Evolutionary conservation across 2,113 vertebrate genomes (phyloP).

Genomic region (Ceratotherium simum): DNA sequence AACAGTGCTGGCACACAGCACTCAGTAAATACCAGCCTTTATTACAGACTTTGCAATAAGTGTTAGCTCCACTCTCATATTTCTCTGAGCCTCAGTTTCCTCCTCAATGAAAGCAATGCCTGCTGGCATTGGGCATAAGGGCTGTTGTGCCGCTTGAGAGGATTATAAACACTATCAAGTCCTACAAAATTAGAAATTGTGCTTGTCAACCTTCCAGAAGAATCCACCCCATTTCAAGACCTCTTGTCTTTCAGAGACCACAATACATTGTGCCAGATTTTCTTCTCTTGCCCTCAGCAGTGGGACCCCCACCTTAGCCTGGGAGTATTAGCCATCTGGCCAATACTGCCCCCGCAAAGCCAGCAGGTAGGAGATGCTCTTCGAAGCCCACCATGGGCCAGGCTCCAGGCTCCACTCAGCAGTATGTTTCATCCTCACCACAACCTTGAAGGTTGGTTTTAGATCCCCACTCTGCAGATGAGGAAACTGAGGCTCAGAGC

Average conservation of each 20-base stretch:
- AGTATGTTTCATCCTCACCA: not conserved
- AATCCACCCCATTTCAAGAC: not conserved
- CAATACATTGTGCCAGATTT: not conserved
- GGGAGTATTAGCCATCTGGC: not conserved
- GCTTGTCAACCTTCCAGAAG: slow-evolving; percentile 15
- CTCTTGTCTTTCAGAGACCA: slow-evolving; percentile 15
- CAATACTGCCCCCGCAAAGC: not conserved
- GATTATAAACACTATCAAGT: not conserved
- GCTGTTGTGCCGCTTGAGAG: not conserved
- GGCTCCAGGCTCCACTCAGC: not conserved
- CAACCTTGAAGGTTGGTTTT: not conserved
- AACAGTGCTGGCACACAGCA: not conserved
- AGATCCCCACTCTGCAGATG: not conserved
- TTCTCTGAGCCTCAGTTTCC: slow-evolving; percentile 9
- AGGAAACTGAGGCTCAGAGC: slow-evolving; percentile 52
- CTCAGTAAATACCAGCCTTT: not conserved
- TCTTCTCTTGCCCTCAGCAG: not conserved
- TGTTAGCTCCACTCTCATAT: not conserved
- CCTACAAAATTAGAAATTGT: slow-evolving; percentile 8
- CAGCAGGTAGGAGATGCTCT: not conserved
- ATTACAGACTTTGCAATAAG: not conserved
- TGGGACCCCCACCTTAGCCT: not conserved
- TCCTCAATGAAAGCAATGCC: not conserved
- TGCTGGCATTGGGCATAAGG: not conserved
- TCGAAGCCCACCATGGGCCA: not conserved